A percentile compares a stretch with the other conserved stretches of the same genome.
These are phyloP conservation scores for Psophia crepitans DNA, from an alignment of 2,113 vertebrate genomes.

Conservation along the genomic window DNA sequence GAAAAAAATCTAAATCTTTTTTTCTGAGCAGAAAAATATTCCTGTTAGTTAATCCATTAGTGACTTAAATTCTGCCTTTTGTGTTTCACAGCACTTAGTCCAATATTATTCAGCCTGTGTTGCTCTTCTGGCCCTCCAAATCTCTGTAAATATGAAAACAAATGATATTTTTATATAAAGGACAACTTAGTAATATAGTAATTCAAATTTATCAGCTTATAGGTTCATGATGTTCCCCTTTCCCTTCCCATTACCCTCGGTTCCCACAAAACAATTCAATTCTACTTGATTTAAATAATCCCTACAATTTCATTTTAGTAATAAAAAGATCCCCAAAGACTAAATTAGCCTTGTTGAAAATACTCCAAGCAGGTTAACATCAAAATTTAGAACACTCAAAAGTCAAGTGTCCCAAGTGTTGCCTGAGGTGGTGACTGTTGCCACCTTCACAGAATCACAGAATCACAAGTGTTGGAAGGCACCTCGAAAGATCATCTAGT, in stretches of 20 bases:
- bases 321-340: background rate
- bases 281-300: background rate
- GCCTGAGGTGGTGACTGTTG: background rate
- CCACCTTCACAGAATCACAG: too few relatives aligned
- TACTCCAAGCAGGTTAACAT: background rate
- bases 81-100: background rate
- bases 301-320: background rate
- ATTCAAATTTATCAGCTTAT: background rate
- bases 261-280: background rate
- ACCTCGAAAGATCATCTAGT: too few relatives aligned
- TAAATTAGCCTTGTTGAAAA: background rate
- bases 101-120: background rate
- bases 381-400: background rate
- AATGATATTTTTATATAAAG: background rate
- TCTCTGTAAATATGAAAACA: background rate
- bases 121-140: background rate
- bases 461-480: too few relatives aligned
- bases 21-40: background rate
- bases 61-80: slow-evolving; percentile 10
- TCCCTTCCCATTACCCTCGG: background rate
- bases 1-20: background rate
- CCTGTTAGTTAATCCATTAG: background rate
- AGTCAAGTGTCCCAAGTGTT: background rate
- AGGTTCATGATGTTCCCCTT: background rate
- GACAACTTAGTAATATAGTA: background rate